Evolutionary conservation across 2,888 invertebrate genomes (phyloP), one percentile per base, ranked within the genome.

Genomic region (Atethmia centrago): DNA sequence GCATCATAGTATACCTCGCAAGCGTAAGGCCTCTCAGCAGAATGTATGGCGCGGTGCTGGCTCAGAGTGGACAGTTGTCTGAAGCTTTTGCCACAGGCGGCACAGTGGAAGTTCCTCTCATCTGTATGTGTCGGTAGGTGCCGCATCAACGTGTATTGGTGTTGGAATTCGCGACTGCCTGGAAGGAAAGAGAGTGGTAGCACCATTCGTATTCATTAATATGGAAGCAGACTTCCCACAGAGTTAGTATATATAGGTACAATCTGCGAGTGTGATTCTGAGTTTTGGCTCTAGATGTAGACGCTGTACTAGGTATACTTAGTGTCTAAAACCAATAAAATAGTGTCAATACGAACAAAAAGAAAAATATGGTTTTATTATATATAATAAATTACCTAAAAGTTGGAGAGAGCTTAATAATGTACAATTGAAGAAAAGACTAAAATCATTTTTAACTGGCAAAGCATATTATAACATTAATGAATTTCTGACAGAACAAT

Each of bases 11-110:
- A 28, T 64, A 96, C 96, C 94, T 98, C 98, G 89, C 98, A 98
- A 66, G 97, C 95, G 88, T 98, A 98, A 0, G 98, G 98, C 59
- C 98, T 94, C 53, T 97, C 97, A 53, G 97, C 97, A n/a, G 98
- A 98, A 89, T 98, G 98, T 87, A 98, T 98, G n/a, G 98, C 98
- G 65, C 97, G 97, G 88, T 98, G 98, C 88, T 98, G 98, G 83
- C 97, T 97, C 63, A 98, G 92, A 1, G 98, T 98, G 51, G 98
- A 98, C 88, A 98, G 97, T 92, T 98, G 97, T 0, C 98, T 95
- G 88, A 98, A 98, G 83, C 97, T 97, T 96, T 98, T 98, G 25
- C 98, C 97, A 87, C 98, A 98, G 42, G 96, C 97, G 73, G 96
- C 97, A 89, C 98, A 98, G 88, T 97, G 97, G 92, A 97, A 98